These are phyloP conservation scores for Montipora foliosa DNA, from an alignment of 64 coral and sea anemone species.

Conservation along the genomic window DNA sequence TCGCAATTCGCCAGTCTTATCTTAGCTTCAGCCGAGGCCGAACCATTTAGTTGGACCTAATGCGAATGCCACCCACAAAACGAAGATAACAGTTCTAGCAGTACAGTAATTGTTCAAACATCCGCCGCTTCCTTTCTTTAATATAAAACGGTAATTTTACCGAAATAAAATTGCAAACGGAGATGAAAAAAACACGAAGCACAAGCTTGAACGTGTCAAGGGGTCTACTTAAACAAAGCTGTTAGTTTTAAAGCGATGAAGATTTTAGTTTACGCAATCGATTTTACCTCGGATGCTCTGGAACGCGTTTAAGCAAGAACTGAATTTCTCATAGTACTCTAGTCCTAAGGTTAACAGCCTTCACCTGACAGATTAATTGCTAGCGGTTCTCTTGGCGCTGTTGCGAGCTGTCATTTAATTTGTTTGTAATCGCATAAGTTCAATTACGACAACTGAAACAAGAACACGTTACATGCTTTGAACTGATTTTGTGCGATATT, in stretches of 20 bases:
- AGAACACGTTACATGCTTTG: not conserved
- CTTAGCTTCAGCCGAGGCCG: slow-evolving; percentile 28
- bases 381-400: not conserved
- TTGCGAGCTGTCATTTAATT: slow-evolving; percentile 39
- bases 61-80: slow-evolving; percentile 58
- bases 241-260: slow-evolving; percentile 2
- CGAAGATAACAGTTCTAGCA: slow-evolving; percentile 21
- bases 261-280: not conserved
- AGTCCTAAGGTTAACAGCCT: not conserved
- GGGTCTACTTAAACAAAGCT: not conserved
- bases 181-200: not conserved
- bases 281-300: slow-evolving; percentile 19
- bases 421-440: slow-evolving; percentile 45
- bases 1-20: slow-evolving; percentile 31
- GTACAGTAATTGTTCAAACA: slow-evolving; percentile 56
- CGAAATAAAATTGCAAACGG: slow-evolving; percentile 33
- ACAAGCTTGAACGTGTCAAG: not conserved
- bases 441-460: slow-evolving; percentile 5
- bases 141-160: not conserved
- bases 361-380: slow-evolving; percentile 52
- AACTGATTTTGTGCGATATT: not conserved
- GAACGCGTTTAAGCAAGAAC: slow-evolving; percentile 4
- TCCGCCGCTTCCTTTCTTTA: slow-evolving; percentile 42
- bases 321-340: not conserved
- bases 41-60: slow-evolving; percentile 36